Conservation (phyloP, 2,797 vertebrate species). For the Sebastiscus albofasciatus region DNA sequence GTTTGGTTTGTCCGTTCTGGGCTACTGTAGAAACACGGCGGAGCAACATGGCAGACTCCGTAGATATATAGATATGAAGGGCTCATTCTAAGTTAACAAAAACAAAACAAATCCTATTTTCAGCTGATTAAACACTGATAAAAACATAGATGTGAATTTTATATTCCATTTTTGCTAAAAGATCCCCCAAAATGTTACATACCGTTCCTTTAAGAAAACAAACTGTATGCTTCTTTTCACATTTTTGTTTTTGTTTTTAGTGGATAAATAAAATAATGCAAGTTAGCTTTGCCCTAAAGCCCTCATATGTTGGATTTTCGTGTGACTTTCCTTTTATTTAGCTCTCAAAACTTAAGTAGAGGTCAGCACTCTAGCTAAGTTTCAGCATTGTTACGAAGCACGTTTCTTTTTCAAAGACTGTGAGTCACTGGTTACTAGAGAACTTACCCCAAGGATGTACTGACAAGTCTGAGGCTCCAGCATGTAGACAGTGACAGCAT, state of each 20-base stretch:
- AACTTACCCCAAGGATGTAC: slow-evolving; percentile 95
- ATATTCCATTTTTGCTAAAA: too few relatives aligned
- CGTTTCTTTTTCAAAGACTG: background rate
- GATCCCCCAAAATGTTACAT: too few relatives aligned
- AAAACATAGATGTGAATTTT: too few relatives aligned
- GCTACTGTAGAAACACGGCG: too few relatives aligned
- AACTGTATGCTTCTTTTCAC: background rate
- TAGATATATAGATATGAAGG: too few relatives aligned
- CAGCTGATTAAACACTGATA: too few relatives aligned
- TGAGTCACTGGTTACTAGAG: background rate
- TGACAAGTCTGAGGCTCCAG: slow-evolving; percentile 97
- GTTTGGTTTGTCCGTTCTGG: too few relatives aligned
- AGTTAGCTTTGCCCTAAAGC: background rate
- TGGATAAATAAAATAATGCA: background rate
- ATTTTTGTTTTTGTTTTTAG: background rate
- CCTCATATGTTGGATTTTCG: background rate
- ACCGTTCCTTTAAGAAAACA: background rate
- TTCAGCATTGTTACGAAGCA: background rate
- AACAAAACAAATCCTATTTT: too few relatives aligned
- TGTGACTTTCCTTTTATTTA: background rate
- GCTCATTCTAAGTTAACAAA: too few relatives aligned
- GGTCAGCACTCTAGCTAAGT: background rate
- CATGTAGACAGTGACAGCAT: slow-evolving; percentile 98
- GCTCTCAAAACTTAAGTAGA: background rate
- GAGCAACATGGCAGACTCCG: too few relatives aligned